phyloP scores from a whole-genome alignment of 2,113 vertebrate genomes.

The Petrocephalus zakoni region DNA sequence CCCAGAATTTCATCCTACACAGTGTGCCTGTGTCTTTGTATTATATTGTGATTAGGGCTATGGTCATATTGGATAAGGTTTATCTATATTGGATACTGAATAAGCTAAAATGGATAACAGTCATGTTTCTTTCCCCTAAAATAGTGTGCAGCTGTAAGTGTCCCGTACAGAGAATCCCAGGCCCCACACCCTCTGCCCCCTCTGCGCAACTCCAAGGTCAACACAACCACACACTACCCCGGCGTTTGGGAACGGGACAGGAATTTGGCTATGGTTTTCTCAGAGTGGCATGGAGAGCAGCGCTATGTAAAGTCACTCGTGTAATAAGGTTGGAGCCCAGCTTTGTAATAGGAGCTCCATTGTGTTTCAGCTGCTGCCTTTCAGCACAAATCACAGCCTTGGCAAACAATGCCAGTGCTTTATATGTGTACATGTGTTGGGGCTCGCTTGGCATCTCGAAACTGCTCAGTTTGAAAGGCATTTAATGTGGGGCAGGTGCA shows the following conservation, averaged over 20 bases:
- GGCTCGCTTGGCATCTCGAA: neutral
- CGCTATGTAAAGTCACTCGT: neutral
- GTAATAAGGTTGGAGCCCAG: neutral
- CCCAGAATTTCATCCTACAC: neutral
- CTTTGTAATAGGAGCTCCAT: neutral
- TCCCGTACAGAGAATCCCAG: neutral
- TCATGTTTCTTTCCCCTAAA: neutral
- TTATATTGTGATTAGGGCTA: neutral
- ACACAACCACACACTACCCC: neutral
- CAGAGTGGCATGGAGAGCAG: neutral
- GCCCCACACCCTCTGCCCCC: neutral
- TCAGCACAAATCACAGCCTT: neutral
- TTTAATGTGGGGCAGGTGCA: neutral
- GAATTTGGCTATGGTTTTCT: neutral
- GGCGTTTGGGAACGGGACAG: neutral
- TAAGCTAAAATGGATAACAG: neutral
- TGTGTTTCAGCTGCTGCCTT: neutral
- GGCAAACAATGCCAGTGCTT: neutral
- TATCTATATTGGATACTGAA: neutral
- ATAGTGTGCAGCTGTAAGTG: neutral
- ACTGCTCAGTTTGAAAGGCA: slow-evolving; percentile 2
- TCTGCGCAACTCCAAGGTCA: neutral
- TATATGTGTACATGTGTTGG: neutral
- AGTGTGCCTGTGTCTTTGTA: neutral
- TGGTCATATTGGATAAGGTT: neutral